A percentile compares a stretch with the other conserved stretches of the same genome.
phyloP scores from a whole-genome alignment of 2,797 vertebrate species.

The Pterois miles region DNA sequence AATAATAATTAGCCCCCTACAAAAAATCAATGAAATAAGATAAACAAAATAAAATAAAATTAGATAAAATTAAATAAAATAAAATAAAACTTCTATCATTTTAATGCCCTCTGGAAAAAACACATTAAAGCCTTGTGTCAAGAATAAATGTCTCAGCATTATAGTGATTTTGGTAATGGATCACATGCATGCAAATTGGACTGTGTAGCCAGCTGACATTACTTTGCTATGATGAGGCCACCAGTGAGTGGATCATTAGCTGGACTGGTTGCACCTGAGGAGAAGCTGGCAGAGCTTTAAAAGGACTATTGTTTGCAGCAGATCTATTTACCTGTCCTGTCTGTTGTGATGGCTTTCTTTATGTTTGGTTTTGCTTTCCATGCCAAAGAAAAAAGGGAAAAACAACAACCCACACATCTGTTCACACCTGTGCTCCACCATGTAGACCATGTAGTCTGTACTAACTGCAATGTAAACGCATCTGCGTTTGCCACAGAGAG shows the following conservation, averaged over 20 bases:
- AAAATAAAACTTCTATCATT: background rate
- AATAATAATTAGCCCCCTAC: too few relatives aligned
- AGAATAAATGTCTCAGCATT: background rate
- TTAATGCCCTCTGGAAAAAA: background rate
- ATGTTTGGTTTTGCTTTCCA: background rate
- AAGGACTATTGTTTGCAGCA: background rate
- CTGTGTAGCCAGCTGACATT: background rate
- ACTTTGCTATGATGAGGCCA: background rate
- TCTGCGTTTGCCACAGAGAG: too few relatives aligned
- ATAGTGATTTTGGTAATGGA: background rate
- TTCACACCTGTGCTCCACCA: background rate
- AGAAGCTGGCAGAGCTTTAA: conserved; percentile 10
- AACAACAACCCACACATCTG: background rate
- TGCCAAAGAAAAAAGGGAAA: background rate
- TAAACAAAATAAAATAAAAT: too few relatives aligned
- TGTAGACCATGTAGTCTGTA: too few relatives aligned
- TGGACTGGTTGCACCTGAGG: conserved; percentile 15
- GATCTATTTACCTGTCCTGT: background rate
- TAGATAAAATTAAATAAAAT: too few relatives aligned
- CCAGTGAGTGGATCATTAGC: background rate
- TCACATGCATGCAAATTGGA: background rate
- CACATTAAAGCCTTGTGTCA: background rate
- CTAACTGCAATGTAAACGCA: too few relatives aligned
- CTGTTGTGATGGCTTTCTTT: background rate
- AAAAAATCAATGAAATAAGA: too few relatives aligned